Conservation (phyloP, 2,797 vertebrate species). For the Hylomyscus alleni region DNA sequence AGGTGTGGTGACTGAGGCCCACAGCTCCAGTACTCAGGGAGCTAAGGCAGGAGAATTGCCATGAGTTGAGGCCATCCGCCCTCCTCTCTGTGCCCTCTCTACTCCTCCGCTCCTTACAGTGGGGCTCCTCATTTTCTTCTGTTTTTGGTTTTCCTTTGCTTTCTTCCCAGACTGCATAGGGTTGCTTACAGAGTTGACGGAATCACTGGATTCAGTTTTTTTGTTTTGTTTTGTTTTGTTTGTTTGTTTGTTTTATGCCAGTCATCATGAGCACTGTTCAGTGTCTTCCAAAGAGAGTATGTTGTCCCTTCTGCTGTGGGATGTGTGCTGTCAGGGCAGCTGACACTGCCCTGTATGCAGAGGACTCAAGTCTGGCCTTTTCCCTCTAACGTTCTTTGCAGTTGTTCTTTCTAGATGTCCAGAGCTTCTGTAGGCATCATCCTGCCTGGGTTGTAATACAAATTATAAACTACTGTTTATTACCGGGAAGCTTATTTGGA, state of each 20-base stretch:
- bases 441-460: not conserved
- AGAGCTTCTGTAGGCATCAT: not conserved
- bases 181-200: not conserved
- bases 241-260: not conserved
- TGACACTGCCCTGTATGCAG: not conserved
- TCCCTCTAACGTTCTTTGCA: not conserved
- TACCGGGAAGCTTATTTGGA: not conserved
- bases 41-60: not conserved
- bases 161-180: not conserved
- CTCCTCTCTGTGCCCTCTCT: too few relatives aligned
- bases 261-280: not conserved
- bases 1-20: not conserved
- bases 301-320: not conserved
- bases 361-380: not conserved
- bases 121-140: not conserved
- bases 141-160: not conserved
- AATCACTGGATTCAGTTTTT: not conserved
- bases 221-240: not conserved
- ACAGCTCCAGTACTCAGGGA: not conserved
- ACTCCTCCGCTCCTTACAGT: too few relatives aligned
- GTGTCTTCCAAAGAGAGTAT: not conserved
- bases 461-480: not conserved
- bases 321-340: too few relatives aligned
- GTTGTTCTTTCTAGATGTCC: not conserved
- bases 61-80: too few relatives aligned